Percentiles rank a stretch among this genome's conserved stretches.
Evolutionary conservation across 2,113 vertebrate species (phyloP).

Genomic region (Pyrgilauda ruficollis): DNA sequence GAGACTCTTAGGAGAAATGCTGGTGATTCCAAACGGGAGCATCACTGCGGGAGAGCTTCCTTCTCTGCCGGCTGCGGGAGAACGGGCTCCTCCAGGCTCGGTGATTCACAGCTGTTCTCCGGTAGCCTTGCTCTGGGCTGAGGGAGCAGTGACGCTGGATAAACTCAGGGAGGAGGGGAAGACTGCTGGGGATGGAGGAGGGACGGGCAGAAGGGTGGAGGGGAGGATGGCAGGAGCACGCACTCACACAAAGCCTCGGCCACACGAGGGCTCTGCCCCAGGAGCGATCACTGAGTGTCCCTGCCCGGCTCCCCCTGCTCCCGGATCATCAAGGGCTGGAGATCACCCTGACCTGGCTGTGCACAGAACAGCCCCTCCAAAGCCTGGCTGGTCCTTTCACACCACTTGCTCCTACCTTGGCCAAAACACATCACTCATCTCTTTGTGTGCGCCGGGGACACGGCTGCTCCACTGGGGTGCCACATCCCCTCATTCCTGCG

Average conservation of each 20-base stretch:
- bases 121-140: neutral
- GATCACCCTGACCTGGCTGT: neutral
- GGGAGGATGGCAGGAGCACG: neutral
- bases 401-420: neutral
- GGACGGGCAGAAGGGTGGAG: neutral
- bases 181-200: neutral
- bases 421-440: neutral
- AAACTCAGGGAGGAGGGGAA: neutral
- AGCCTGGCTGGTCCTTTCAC: neutral
- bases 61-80: neutral
- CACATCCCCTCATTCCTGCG: neutral
- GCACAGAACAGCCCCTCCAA: neutral
- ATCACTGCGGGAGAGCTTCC: constrained; percentile 12
- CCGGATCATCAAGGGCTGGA: neutral
- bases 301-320: neutral
- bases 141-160: neutral
- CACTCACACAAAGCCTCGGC: neutral
- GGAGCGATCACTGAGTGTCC: rapidly evolving
- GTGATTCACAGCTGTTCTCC: constrained; percentile 66
- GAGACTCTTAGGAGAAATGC: constrained; percentile 3
- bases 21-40: neutral
- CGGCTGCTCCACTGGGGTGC: rapidly evolving
- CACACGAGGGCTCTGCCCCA: neutral
- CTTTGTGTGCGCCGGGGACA: neutral
- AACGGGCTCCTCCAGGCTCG: constrained; percentile 54